These are phyloP conservation scores for Enteromius fasciolatus DNA, from an alignment of 2,797 vertebrate species.

Conservation along the genomic window DNA sequence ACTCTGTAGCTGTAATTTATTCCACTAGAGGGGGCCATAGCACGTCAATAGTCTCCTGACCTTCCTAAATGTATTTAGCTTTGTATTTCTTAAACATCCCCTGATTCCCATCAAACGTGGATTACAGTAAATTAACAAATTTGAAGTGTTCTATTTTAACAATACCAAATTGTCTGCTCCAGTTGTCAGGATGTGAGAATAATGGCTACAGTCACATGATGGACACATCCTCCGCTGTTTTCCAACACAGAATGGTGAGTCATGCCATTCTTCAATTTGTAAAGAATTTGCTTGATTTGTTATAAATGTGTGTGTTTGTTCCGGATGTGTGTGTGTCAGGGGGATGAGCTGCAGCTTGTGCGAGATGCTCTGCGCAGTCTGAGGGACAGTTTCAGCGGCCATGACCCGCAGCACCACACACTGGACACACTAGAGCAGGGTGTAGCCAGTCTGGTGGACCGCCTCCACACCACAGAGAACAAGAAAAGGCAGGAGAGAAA, in stretches of 20 bases:
- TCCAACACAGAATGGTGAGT: constrained; percentile 81
- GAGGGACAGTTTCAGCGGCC: constrained; percentile 92
- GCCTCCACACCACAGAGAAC: constrained; percentile 81
- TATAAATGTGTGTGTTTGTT: constrained; percentile 8
- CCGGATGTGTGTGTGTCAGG: constrained; percentile 67
- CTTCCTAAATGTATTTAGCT: not conserved
- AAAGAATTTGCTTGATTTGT: constrained; percentile 13
- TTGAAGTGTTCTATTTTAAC: not conserved
- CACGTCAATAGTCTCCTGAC: not conserved
- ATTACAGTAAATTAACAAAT: not conserved
- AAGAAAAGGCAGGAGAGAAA: constrained; percentile 79
- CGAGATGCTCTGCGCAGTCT: constrained; percentile 94
- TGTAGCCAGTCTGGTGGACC: constrained; percentile 91
- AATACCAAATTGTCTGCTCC: constrained; percentile 41
- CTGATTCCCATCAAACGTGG: not conserved
- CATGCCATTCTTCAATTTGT: not conserved
- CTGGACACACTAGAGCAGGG: constrained; percentile 98
- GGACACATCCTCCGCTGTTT: constrained; percentile 72
- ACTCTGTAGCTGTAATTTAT: not conserved
- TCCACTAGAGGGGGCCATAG: constrained; percentile 15
- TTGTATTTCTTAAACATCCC: not conserved
- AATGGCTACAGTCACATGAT: constrained; percentile 84
- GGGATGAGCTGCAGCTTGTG: constrained; percentile 91
- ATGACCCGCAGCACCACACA: constrained; percentile 97
- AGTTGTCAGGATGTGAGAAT: constrained; percentile 80